A percentile compares a stretch with the other conserved stretches of the same genome.
These are phyloP conservation scores for Isaurus tuberculatus DNA, from an alignment of 92 coral and sea anemone genomes.

Conservation along the genomic window DNA sequence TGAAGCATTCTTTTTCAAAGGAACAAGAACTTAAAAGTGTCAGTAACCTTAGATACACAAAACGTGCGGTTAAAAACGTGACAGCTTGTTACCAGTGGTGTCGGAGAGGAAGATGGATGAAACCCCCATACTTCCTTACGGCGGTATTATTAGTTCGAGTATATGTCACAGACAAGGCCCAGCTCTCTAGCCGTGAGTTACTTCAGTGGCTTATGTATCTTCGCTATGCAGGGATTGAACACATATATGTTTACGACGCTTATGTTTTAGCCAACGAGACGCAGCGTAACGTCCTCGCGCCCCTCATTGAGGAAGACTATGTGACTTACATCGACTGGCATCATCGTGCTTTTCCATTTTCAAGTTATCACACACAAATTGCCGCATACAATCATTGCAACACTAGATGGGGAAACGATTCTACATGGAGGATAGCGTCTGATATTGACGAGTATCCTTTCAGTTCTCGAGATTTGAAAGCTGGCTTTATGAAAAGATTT, in stretches of 20 bases:
- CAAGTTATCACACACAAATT: constrained; percentile 49
- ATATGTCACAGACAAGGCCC: constrained; percentile 47
- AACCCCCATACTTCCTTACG: constrained; percentile 60
- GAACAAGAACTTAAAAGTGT: neutral
- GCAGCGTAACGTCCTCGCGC: constrained; percentile 49
- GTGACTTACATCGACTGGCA: constrained; percentile 62
- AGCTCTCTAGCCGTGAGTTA: constrained; percentile 57
- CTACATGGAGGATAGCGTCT: constrained; percentile 34
- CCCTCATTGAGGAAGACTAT: constrained; percentile 49
- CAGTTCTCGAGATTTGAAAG: constrained; percentile 23
- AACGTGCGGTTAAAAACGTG: neutral
- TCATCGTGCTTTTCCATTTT: constrained; percentile 50
- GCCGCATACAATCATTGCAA: constrained; percentile 51
- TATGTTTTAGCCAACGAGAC: constrained; percentile 48
- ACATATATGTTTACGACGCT: constrained; percentile 63
- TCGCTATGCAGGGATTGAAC: constrained; percentile 61
- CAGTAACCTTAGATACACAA: neutral
- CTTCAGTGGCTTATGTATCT: constrained; percentile 59
- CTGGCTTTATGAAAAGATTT: constrained; percentile 47
- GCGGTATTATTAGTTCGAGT: constrained; percentile 62
- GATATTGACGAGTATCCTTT: constrained; percentile 64
- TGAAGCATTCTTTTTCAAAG: neutral
- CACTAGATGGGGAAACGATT: constrained; percentile 7
- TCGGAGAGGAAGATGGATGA: constrained; percentile 23
- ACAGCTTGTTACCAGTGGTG: constrained; percentile 38